Conservation (phyloP, 2,113 vertebrate species). For the Tachysurus vachellii region DNA sequence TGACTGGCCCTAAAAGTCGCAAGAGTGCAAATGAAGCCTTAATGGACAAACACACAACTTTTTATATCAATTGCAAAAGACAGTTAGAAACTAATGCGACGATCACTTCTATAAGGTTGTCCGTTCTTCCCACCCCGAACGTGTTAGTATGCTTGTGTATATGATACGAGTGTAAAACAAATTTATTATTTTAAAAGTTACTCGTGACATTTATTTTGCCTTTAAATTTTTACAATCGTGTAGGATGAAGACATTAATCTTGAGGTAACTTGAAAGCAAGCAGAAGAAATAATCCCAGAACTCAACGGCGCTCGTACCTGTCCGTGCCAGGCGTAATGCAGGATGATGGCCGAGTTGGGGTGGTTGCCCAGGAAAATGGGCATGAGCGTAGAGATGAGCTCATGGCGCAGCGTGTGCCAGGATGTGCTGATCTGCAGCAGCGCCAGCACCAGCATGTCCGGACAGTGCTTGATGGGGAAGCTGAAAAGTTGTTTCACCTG, state of each 20-base stretch:
- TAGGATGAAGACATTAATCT: background rate
- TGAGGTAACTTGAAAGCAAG: background rate
- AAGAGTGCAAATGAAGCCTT: background rate
- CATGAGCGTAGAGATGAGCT: slow-evolving; percentile 98
- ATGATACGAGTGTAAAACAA: too few species aligned
- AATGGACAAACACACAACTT: too few species aligned
- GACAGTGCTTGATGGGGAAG: slow-evolving; percentile 98
- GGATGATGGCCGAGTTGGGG: slow-evolving; percentile 98
- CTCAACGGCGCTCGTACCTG: slow-evolving; percentile 75
- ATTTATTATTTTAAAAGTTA: background rate
- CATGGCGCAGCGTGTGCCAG: slow-evolving; percentile 96
- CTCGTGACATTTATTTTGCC: background rate
- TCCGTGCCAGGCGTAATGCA: slow-evolving; percentile 99
- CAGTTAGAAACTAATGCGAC: background rate
- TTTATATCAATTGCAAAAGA: too few species aligned
- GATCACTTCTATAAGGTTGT: background rate
- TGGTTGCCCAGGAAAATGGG: slow-evolving; percentile 98
- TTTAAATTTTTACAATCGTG: background rate
- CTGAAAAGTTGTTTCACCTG: slow-evolving; percentile 98
- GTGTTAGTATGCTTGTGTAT: background rate
- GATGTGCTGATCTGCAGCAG: slow-evolving; percentile 96
- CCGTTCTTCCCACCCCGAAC: background rate
- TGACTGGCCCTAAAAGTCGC: slow-evolving; percentile 87
- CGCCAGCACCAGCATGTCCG: slow-evolving; percentile 96
- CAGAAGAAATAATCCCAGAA: background rate